Percentiles rank a stretch among this genome's conserved stretches.
Conservation (phyloP, 1,140 invertebrate species). For the Araneus ventricosus region DNA sequence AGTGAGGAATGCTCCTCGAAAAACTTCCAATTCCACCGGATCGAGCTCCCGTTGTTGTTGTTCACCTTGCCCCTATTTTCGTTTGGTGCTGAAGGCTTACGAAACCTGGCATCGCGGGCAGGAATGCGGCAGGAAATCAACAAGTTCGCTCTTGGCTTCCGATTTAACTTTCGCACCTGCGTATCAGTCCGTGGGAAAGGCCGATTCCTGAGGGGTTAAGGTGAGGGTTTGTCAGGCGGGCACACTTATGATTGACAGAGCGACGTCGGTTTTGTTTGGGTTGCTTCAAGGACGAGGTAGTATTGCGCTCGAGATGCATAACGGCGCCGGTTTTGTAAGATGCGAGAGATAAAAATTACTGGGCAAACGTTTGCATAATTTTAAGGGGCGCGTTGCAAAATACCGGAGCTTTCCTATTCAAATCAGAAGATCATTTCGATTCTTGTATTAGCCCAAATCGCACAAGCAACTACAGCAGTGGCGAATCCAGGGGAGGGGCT, state of each 20-base stretch:
- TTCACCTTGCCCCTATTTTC: slow-evolving; percentile 71
- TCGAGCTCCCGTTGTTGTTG: slow-evolving; percentile 7
- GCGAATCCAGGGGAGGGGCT: too few relatives aligned
- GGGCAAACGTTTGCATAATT: too few relatives aligned
- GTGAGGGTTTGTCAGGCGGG: not conserved
- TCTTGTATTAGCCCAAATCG: too few relatives aligned
- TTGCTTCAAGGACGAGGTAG: not conserved
- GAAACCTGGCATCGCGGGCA: slow-evolving; percentile 48
- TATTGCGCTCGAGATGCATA: too few relatives aligned
- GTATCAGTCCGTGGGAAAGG: not conserved
- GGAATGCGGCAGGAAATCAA: slow-evolving; percentile 61
- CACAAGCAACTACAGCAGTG: too few relatives aligned
- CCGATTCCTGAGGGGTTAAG: not conserved
- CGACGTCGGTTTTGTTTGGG: too few relatives aligned
- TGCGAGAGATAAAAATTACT: too few relatives aligned
- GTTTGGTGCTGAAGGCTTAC: not conserved
- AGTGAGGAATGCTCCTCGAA: not conserved
- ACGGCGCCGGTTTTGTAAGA: too few relatives aligned
- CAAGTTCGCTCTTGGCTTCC: slow-evolving; percentile 69
- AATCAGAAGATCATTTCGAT: too few relatives aligned
- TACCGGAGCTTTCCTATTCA: too few relatives aligned
- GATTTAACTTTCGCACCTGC: slow-evolving; percentile 43
- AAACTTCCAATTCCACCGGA: not conserved
- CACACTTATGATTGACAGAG: not conserved
- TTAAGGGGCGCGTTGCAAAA: too few relatives aligned